A percentile compares a stretch with the other conserved stretches of the same genome.
Evolutionary conservation across 2,888 invertebrate genomes (phyloP).

Genomic region (Portevinia maculata): DNA sequence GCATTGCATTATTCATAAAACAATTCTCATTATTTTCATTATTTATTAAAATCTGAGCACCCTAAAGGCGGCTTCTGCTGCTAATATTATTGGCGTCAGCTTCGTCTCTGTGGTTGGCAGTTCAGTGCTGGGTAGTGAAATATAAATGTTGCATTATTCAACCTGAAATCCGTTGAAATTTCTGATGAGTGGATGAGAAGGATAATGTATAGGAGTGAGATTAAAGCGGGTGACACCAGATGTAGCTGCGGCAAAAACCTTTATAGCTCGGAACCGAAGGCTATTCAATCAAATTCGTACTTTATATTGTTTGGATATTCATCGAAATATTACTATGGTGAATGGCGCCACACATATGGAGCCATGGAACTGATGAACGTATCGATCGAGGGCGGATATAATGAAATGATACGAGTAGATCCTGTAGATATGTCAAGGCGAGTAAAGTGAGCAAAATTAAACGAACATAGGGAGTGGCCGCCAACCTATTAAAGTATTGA

Average conservation of each 20-base stretch:
- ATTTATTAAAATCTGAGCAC: slow-evolving; percentile 51
- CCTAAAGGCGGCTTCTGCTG: too few relatives aligned
- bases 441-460: slow-evolving; percentile 45
- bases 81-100: not conserved
- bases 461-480: slow-evolving; percentile 56
- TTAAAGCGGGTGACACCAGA: slow-evolving; percentile 7
- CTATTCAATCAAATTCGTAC: slow-evolving; percentile 50
- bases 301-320: slow-evolving; percentile 15
- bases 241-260: not conserved
- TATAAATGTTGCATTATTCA: slow-evolving; percentile 57
- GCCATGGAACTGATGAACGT: slow-evolving; percentile 30
- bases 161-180: slow-evolving; percentile 47
- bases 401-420: slow-evolving; percentile 10
- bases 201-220: slow-evolving; percentile 1
- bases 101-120: not conserved
- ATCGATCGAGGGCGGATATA: slow-evolving; percentile 49
- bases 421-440: slow-evolving; percentile 60
- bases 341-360: slow-evolving; percentile 38
- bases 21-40: slow-evolving; percentile 58
- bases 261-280: slow-evolving; percentile 16
- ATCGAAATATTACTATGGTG: slow-evolving; percentile 4
- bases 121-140: slow-evolving; percentile 33
- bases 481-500: slow-evolving; percentile 38
- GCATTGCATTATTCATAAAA: slow-evolving; percentile 44
- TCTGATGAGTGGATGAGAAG: slow-evolving; percentile 23